These are phyloP conservation scores for Microcebus murinus DNA, from an alignment of 2,113 vertebrate genomes.

Conservation along the genomic window DNA sequence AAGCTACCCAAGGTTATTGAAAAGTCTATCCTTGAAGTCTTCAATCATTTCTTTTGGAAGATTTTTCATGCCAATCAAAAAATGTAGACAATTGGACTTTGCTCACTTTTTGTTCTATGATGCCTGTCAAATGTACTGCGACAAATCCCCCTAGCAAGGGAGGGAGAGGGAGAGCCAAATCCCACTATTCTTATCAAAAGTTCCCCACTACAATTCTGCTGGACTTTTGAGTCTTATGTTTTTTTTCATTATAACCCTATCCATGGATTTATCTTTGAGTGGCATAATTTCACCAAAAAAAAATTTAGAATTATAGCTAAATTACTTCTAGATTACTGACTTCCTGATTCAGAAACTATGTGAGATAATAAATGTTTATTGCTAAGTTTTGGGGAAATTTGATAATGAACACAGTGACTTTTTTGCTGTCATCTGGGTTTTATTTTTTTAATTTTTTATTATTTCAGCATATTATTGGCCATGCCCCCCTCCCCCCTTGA, in stretches of 20 bases:
- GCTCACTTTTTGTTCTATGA: background rate
- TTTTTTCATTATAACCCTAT: background rate
- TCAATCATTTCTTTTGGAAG: background rate
- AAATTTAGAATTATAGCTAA: background rate
- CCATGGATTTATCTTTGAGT: background rate
- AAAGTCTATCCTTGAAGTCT: background rate
- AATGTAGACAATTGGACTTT: background rate
- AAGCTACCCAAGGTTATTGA: background rate
- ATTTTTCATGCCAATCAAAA: background rate
- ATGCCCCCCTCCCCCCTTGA: too few species aligned
- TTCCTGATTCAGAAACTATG: background rate
- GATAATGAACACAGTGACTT: background rate
- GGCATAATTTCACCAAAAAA: conserved; percentile 1
- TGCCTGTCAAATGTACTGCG: background rate
- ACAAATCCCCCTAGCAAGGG: background rate
- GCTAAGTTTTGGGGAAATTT: background rate
- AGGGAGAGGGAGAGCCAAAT: background rate
- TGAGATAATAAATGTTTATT: background rate
- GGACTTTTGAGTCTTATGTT: background rate
- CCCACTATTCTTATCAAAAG: background rate
- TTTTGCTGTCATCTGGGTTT: background rate
- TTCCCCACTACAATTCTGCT: background rate
- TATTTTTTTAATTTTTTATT: too few species aligned
- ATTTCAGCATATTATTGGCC: too few species aligned
- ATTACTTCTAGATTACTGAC: background rate